These are phyloP conservation scores for Helobdella robusta DNA, from an alignment of 2,888 invertebrate genomes.

Conservation along the genomic window DNA sequence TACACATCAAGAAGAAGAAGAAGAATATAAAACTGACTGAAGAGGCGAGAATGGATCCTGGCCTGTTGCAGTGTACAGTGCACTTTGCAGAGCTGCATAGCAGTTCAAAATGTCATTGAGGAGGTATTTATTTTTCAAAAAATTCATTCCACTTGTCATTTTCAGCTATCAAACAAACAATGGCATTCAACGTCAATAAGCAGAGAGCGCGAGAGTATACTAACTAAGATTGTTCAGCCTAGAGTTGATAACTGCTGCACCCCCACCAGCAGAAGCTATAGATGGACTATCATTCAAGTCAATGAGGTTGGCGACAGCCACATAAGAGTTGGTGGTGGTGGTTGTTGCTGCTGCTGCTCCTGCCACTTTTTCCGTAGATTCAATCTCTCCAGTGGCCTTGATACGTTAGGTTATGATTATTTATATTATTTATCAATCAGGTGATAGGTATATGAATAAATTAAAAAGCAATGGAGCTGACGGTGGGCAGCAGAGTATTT, in stretches of 20 bases:
- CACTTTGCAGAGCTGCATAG: background rate
- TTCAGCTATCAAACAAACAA: too few species aligned
- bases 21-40: background rate
- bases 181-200: background rate
- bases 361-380: background rate
- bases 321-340: constrained; percentile 22
- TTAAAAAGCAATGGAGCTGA: background rate
- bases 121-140: too few species aligned
- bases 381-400: background rate
- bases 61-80: background rate
- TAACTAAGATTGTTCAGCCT: constrained; percentile 19
- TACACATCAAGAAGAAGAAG: background rate
- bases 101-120: background rate
- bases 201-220: background rate
- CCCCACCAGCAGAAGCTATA: constrained; percentile 11
- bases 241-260: constrained; percentile 3
- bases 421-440: background rate
- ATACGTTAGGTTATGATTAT: background rate
- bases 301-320: constrained; percentile 35
- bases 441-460: background rate
- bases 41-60: constrained; percentile 19
- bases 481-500: background rate
- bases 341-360: background rate
- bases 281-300: constrained; percentile 31
- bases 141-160: too few species aligned